Evolutionary conservation across 2,113 vertebrate genomes (phyloP), one percentile per base, ranked within the genome.

Genomic region (Oryzias javanicus): DNA sequence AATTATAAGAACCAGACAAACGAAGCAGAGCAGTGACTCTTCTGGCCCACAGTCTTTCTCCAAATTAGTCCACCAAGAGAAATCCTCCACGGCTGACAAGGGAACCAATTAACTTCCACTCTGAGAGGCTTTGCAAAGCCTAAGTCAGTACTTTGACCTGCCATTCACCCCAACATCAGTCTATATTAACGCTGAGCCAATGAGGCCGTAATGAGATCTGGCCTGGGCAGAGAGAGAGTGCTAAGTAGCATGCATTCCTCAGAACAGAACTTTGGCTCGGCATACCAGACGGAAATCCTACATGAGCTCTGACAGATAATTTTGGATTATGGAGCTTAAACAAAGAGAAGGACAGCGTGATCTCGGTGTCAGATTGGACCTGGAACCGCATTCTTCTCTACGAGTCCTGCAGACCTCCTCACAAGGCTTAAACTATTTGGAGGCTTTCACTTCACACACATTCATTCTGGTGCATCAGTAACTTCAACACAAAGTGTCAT

Each of bases 31-130:
- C 42, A 5, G 16, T 40, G 60, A 59, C 50, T 53, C 55, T 44
- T 58, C 64, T 64, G 53, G 57, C 65, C 62, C 52, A 49, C 44
- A 25, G 20, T 66, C 24, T 29, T 63, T 64, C 41, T 1, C 47
- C 73, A 55, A 59, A 70, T 74, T 74, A 72, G 42, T 22, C 48
- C 42, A 18, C 54, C 59, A 57, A 51, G 42, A 14, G 64, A 70
- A 54, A 72, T 44, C 54, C 64, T 53, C 66, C 52, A 25, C 4
- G 40, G 52, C 57, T 54, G 70, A 68, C 56, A 58, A 48, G 52
- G 70, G 55, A 52, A 54, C 67, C 67, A 75, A 86, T 83, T 83
- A 79, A 24, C 55, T 69, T 57, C 52, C 27, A 55, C 14, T 1
- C 49, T 57, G 61, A 70, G 42, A 42, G 18, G 61, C 60, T 69